phyloP scores from a whole-genome alignment of 1,140 invertebrate species.

The Formica selysi region DNA sequence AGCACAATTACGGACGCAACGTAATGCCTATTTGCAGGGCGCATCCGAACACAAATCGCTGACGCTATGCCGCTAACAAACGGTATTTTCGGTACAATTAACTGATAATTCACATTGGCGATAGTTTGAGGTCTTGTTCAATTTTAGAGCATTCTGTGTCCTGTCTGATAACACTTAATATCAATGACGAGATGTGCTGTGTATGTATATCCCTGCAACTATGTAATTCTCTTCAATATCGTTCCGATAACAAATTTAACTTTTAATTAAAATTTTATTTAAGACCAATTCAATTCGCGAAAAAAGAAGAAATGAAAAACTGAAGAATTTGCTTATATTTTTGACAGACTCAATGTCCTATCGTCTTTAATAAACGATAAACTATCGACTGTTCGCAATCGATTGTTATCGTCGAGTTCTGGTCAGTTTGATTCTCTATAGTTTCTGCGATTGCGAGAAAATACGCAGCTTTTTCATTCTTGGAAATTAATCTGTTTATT shows the following conservation, averaged over 20 bases:
- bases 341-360: too few species aligned
- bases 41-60: slow-evolving; percentile 27
- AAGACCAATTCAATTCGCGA: too few species aligned
- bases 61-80: slow-evolving; percentile 31
- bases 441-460: not conserved
- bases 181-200: not conserved
- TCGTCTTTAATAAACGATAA: not conserved
- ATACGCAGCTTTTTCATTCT: too few species aligned
- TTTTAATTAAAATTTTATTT: too few species aligned
- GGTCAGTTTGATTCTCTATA: not conserved
- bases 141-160: not conserved
- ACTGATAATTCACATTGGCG: slow-evolving; percentile 43
- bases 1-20: slow-evolving; percentile 34
- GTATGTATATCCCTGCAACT: too few species aligned
- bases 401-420: not conserved
- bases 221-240: too few species aligned
- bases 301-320: too few species aligned
- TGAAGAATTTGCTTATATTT: too few species aligned
- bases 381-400: not conserved
- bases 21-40: slow-evolving; percentile 47
- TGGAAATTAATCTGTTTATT: too few species aligned
- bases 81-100: slow-evolving; percentile 51
- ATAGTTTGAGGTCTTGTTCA: slow-evolving; percentile 25
- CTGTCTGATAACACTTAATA: not conserved
- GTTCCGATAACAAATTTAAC: too few species aligned